These are phyloP conservation scores for Gymnorhina tibicen DNA, from an alignment of 2,113 vertebrate genomes.

Conservation along the genomic window DNA sequence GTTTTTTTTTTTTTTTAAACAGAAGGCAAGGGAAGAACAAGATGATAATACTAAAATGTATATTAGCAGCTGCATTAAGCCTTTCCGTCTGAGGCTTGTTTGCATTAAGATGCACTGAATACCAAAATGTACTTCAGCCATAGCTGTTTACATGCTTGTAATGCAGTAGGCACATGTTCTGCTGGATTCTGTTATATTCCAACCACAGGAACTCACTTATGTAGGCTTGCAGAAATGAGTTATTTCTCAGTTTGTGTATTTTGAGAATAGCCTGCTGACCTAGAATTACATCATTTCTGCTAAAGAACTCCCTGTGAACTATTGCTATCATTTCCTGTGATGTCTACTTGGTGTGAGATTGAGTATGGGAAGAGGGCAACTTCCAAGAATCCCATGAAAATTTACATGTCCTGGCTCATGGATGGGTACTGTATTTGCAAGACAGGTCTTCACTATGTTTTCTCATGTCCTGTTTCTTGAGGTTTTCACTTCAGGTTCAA, in stretches of 20 bases:
- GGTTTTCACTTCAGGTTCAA: neutral
- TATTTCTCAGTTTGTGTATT: neutral
- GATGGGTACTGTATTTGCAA: neutral
- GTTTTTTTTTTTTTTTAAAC: neutral
- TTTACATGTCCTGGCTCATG: neutral
- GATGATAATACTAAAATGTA: neutral
- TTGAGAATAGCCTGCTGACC: neutral
- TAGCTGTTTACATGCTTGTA: neutral
- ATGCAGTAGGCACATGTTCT: rapidly evolving
- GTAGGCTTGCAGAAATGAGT: neutral
- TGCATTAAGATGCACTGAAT: neutral
- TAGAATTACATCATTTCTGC: neutral
- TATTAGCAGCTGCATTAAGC: neutral
- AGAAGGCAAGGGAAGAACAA: neutral
- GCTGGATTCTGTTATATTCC: neutral
- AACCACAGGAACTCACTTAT: neutral
- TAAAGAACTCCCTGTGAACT: neutral
- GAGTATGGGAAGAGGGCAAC: neutral
- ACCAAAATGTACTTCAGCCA: neutral
- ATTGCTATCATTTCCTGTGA: neutral
- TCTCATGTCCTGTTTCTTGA: neutral
- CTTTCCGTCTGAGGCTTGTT: neutral
- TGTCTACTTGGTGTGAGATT: neutral
- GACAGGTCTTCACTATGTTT: neutral
- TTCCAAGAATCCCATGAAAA: neutral